phyloP scores from a whole-genome alignment of 2,113 vertebrate genomes.

The Balaeniceps rex region DNA sequence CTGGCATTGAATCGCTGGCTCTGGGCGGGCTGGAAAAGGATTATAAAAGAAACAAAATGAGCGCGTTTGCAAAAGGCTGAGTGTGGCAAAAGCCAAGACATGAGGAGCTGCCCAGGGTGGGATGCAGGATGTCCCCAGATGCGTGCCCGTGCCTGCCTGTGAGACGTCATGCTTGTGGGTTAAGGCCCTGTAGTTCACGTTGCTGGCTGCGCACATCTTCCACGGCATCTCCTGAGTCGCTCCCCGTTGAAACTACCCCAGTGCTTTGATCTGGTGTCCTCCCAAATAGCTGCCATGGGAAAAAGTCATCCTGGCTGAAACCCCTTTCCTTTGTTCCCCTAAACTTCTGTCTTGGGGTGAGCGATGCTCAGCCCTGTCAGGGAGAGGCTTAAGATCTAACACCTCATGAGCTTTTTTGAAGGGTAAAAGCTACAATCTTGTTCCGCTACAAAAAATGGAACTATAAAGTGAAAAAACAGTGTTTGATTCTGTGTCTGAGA shows the following conservation, averaged over 20 bases:
- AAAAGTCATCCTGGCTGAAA: not conserved
- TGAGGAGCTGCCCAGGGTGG: not conserved
- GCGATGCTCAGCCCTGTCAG: not conserved
- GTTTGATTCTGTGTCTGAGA: not conserved
- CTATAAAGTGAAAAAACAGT: not conserved
- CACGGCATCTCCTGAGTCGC: not conserved
- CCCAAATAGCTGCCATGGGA: not conserved
- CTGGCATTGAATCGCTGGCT: not conserved
- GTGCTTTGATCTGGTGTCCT: not conserved
- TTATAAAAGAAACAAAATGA: not conserved
- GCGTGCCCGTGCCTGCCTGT: not conserved
- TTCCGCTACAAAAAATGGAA: not conserved
- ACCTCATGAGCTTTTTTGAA: not conserved
- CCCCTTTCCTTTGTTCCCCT: not conserved
- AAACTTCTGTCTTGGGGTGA: not conserved
- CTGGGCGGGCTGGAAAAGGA: not conserved
- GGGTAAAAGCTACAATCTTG: not conserved
- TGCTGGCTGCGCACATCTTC: fast-evolving
- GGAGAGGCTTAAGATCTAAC: not conserved
- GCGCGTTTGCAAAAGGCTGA: not conserved
- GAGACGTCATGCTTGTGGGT: too few species aligned
- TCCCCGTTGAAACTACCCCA: not conserved
- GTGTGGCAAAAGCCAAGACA: not conserved
- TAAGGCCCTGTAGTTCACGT: not conserved
- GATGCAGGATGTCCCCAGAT: not conserved